Conservation (phyloP, 2,797 vertebrate genomes). For the Lemur catta region DNA sequence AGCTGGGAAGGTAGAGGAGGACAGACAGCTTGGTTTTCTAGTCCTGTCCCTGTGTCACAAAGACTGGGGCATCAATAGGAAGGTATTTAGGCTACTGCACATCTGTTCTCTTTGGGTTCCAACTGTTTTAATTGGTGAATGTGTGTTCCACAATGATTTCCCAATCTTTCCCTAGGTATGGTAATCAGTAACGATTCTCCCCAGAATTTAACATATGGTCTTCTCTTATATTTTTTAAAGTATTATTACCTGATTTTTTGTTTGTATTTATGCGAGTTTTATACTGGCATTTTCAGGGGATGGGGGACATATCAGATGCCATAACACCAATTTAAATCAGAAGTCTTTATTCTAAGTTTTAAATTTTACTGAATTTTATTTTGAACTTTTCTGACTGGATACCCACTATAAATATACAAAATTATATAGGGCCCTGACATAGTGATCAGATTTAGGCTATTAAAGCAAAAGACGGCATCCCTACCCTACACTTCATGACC, state of each 20-base stretch:
- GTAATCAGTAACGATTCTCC: background rate
- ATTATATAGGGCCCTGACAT: background rate
- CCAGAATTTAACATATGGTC: background rate
- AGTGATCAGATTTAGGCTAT: background rate
- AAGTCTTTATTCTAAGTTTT: background rate
- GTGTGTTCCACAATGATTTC: background rate
- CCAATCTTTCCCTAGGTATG: background rate
- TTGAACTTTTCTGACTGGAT: background rate
- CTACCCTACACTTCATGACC: background rate
- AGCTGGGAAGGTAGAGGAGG: background rate
- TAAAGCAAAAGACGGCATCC: background rate
- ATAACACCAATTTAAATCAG: background rate
- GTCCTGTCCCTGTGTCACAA: background rate
- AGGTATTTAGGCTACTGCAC: background rate
- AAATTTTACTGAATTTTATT: background rate
- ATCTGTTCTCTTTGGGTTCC: background rate
- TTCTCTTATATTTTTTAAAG: background rate
- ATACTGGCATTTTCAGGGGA: background rate
- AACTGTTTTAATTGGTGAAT: background rate
- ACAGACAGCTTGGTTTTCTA: background rate
- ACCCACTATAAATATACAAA: background rate
- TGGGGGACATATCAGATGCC: background rate
- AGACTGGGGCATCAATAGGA: background rate
- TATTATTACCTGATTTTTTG: background rate
- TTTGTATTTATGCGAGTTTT: background rate